phyloP scores from a whole-genome alignment of 2,797 vertebrate species.

The Prionace glauca region DNA sequence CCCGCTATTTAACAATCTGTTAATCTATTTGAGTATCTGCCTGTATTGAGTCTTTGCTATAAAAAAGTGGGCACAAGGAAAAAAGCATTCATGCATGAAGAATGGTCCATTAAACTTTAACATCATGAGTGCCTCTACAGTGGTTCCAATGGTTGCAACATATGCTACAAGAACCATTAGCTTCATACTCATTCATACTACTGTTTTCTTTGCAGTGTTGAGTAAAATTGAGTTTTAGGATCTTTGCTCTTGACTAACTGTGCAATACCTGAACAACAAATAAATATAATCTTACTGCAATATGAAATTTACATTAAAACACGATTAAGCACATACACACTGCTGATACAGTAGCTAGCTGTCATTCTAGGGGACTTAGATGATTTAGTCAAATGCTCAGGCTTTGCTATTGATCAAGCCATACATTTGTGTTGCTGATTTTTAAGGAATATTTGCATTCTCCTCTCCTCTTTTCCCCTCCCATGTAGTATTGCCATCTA shows the following conservation, averaged over 20 bases:
- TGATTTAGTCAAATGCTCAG: background rate
- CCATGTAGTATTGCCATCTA: background rate
- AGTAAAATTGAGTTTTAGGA: slow-evolving; percentile 4
- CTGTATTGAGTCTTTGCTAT: background rate
- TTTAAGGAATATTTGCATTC: background rate
- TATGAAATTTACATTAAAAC: background rate
- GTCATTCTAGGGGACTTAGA: background rate
- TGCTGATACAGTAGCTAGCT: background rate
- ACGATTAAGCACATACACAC: background rate
- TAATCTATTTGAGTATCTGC: background rate
- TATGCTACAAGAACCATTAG: slow-evolving; percentile 3
- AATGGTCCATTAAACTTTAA: background rate
- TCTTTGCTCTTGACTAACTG: background rate
- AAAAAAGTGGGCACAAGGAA: background rate
- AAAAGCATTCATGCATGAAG: background rate
- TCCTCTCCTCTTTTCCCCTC: background rate
- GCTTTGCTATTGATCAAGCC: background rate
- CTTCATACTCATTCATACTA: background rate
- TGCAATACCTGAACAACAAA: background rate
- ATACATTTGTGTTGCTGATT: background rate
- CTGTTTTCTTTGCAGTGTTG: background rate
- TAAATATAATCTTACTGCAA: background rate
- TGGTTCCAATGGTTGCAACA: background rate
- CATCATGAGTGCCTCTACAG: background rate
- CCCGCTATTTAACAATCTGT: background rate